Percentiles rank a stretch among this genome's conserved stretches.
phyloP scores from a whole-genome alignment of 64 coral and sea anemone species.

The Exaiptasia diaphana region DNA sequence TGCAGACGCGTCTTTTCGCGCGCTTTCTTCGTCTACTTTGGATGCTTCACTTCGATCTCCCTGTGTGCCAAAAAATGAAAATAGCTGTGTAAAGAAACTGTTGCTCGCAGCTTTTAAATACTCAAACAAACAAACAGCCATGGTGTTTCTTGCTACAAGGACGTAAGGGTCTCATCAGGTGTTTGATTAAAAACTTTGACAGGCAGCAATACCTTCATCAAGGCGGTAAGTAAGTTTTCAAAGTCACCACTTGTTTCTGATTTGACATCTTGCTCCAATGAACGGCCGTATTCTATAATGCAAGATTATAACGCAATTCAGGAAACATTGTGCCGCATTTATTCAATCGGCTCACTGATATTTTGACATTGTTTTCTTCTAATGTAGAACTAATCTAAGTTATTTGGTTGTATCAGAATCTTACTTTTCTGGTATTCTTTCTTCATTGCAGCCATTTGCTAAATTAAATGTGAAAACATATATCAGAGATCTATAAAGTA shows the following conservation, averaged over 20 bases:
- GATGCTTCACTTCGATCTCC: constrained; percentile 58
- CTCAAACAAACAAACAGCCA: too few species aligned
- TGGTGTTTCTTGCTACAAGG: too few species aligned
- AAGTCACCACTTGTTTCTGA: constrained; percentile 83
- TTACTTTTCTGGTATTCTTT: constrained; percentile 68
- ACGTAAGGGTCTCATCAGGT: too few species aligned
- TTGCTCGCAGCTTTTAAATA: too few species aligned
- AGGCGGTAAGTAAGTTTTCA: constrained; percentile 56
- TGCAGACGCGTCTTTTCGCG: constrained; percentile 56
- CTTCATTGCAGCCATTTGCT: constrained; percentile 50
- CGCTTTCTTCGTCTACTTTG: constrained; percentile 31
- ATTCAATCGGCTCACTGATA: too few species aligned
- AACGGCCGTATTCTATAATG: constrained; percentile 67
- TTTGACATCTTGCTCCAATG: constrained; percentile 57
- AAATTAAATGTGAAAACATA: neutral
- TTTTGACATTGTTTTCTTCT: too few species aligned
- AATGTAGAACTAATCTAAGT: neutral
- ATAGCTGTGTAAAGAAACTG: too few species aligned
- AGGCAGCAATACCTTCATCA: constrained; percentile 58
- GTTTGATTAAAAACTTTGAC: too few species aligned
- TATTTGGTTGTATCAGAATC: too few species aligned
- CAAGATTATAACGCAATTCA: too few species aligned
- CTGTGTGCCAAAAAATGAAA: constrained; percentile 2
- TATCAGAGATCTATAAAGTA: neutral
- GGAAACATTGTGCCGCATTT: too few species aligned